Evolutionary conservation across 1,140 invertebrate species (phyloP), one percentile per base, ranked within the genome.

Genomic region (Procambarus clarkii): DNA sequence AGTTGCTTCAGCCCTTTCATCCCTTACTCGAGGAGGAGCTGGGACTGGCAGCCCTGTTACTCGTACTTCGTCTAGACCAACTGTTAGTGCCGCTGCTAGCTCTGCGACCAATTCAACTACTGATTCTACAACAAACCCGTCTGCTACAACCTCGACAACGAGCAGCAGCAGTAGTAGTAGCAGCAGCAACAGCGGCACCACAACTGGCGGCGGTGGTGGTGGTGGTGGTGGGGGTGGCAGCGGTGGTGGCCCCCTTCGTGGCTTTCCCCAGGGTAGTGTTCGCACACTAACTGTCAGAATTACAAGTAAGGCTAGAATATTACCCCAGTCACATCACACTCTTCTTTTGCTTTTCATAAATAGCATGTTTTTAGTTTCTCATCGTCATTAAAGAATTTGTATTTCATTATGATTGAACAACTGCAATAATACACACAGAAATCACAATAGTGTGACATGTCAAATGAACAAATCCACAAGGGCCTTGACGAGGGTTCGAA

Each of bases 1-100:
- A 15, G 93, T 95, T 58, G 95, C 95, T 76, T 95, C 94, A 84
- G 94, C 94, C 50, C 94, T 95, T 9, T 95, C 95, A 60, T 95
- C 95, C 18, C 94, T 94, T 46, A 88, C 91, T 54, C 81, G 92
- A 80, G 86, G 90, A 24, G 79, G 69, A 48, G 48, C 77, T 45
- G 34, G 82, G 9, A 24, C 71, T 79, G 78, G 71, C n/a, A 45
- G 44, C 46, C 58, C 91, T 85, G 81, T 74, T 60, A 34, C 89
- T n/a, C n/a, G 93, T 64, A 64, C 92, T 24, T 83, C 92, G 5
- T 58, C 86, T 69, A 69, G 54, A 50, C 45, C 86, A 45, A 44
- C 84, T 69, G 18, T 60, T 46, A 45, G 8, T 64, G 78, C 21
- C 76, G 86, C 86, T n/a, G 21, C 80, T 21, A 77, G 2, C 34